Percentiles rank a stretch among this genome's conserved stretches.
Evolutionary conservation across 2,113 vertebrate genomes (phyloP).

Genomic region (Ailuropoda melanoleuca): DNA sequence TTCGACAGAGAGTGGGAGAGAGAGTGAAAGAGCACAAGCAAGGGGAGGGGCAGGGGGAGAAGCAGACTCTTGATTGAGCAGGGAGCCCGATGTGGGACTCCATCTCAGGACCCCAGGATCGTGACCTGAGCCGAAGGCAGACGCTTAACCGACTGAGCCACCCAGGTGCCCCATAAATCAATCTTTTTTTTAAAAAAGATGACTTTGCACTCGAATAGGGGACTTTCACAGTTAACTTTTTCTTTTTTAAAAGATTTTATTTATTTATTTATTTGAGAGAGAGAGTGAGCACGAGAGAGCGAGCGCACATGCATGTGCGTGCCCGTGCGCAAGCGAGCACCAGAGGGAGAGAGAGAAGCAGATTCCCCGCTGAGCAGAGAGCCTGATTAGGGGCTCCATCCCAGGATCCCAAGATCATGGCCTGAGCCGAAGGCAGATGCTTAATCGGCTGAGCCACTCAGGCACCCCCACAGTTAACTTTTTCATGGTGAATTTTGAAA

Average conservation of each 20-base stretch:
- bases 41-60: too few relatives aligned
- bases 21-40: too few relatives aligned
- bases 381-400: fast-evolving
- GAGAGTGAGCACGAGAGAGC: not conserved
- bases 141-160: too few relatives aligned
- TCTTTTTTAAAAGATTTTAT: not conserved
- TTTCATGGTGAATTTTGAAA: not conserved
- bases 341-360: not conserved
- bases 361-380: not conserved
- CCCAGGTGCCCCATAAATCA: too few relatives aligned
- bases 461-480: not conserved
- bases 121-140: too few relatives aligned
- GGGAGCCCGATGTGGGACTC: too few relatives aligned
- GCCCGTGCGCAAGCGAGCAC: too few relatives aligned
- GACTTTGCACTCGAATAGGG: not conserved
- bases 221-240: not conserved
- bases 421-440: not conserved
- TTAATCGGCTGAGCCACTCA: not conserved
- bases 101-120: too few relatives aligned
- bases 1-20: too few relatives aligned
- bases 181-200: too few relatives aligned
- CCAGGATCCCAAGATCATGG: not conserved
- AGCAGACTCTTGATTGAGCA: too few relatives aligned
- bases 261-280: not conserved
- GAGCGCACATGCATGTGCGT: too few relatives aligned